phyloP scores from a whole-genome alignment of 2,888 invertebrate species.

The Eurois occulta region DNA sequence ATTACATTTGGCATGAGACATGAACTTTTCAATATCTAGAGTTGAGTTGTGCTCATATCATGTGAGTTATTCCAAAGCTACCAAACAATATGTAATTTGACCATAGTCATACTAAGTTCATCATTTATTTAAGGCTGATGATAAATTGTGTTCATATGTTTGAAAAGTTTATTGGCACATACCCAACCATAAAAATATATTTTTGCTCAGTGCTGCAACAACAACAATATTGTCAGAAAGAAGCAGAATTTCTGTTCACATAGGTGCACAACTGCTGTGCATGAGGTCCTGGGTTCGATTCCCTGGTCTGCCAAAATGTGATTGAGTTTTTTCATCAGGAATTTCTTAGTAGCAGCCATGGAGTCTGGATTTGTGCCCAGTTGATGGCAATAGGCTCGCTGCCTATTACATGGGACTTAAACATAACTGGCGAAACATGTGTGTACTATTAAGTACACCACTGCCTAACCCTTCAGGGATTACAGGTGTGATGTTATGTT shows the following conservation, averaged over 20 bases:
- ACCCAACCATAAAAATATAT: constrained; percentile 12
- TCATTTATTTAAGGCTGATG: constrained; percentile 22
- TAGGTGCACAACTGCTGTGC: no score
- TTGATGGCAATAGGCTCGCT: no score
- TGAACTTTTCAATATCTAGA: background rate
- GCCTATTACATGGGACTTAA: no score
- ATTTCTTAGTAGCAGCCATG: no score
- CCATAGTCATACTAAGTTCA: constrained; percentile 17
- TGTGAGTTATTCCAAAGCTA: background rate
- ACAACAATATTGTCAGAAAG: constrained; percentile 2
- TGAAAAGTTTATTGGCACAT: constrained; percentile 38
- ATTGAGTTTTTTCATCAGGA: no score
- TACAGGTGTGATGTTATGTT: no score
- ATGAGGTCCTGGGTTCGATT: no score
- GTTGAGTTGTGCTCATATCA: background rate
- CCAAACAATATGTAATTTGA: constrained; percentile 11
- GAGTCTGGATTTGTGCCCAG: no score
- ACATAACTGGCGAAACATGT: no score
- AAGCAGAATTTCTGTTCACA: background rate
- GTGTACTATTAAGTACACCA: no score
- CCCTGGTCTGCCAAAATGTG: no score
- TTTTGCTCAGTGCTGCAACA: constrained; percentile 20
- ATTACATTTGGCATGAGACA: constrained; percentile 3
- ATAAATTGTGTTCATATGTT: constrained; percentile 25
- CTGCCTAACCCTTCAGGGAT: no score